Evolutionary conservation across 2,797 vertebrate genomes (phyloP).

Genomic region (Oreortyx pictus): DNA sequence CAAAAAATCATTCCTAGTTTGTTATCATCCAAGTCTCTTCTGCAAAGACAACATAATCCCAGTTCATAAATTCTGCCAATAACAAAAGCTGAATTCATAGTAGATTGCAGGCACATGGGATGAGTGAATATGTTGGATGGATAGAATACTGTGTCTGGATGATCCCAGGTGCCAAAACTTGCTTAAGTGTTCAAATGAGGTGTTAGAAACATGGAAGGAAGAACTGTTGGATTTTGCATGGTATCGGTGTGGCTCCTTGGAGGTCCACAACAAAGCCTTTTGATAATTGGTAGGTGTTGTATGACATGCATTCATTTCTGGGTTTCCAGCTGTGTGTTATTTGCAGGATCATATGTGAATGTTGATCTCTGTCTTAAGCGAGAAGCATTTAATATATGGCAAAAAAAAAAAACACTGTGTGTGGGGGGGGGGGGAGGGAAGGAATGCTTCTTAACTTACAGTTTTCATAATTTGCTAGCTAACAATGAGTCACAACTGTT

Average conservation of each 20-base stretch:
- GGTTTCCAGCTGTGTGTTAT: background rate
- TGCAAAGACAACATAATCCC: background rate
- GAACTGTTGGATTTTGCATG: background rate
- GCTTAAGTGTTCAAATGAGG: background rate
- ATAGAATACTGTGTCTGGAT: background rate
- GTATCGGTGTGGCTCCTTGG: background rate
- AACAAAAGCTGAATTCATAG: background rate
- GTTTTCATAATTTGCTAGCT: background rate
- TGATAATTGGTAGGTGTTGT: background rate
- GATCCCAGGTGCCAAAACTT: background rate
- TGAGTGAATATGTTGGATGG: background rate
- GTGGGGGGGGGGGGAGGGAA: too few relatives aligned
- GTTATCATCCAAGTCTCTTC: background rate
- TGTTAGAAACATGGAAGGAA: background rate
- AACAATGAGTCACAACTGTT: background rate
- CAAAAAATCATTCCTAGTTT: background rate
- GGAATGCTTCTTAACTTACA: background rate
- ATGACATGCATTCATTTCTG: background rate
- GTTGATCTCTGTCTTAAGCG: background rate
- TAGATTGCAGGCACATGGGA: background rate
- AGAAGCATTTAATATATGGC: background rate
- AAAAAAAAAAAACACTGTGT: background rate
- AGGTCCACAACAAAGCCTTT: background rate
- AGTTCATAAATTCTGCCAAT: slow-evolving; percentile 4
- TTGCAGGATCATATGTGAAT: background rate